These are phyloP conservation scores for Aricia agestis DNA, from an alignment of 1,140 invertebrate species.

Conservation along the genomic window DNA sequence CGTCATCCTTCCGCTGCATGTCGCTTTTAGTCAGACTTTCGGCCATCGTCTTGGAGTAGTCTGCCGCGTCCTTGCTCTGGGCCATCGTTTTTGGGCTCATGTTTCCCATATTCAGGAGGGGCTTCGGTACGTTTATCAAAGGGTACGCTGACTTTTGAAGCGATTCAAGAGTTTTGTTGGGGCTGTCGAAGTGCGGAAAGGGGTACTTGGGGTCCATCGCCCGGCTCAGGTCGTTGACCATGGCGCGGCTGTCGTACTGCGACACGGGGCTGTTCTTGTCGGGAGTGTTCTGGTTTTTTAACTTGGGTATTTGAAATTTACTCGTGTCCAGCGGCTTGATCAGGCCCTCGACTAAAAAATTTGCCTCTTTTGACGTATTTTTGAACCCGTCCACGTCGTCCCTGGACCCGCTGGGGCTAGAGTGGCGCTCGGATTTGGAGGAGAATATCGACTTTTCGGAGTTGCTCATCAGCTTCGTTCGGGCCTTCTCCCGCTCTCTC, in stretches of 20 bases:
- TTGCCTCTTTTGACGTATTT: conserved; percentile 77
- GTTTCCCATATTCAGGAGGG: conserved; percentile 60
- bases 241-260: conserved; percentile 63
- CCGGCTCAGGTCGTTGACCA: conserved; percentile 63
- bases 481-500: conserved; percentile 63
- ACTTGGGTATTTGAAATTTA: conserved; percentile 91
- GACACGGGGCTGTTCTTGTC: conserved; percentile 62
- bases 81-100: conserved; percentile 61
- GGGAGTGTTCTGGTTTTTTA: conserved; percentile 73
- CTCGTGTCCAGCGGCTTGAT: conserved; percentile 86
- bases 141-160: conserved; percentile 62
- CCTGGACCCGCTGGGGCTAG: conserved; percentile 78
- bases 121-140: conserved; percentile 61
- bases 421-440: conserved; percentile 80
- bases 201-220: conserved; percentile 61
- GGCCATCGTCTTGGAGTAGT: conserved; percentile 57
- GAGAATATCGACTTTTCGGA: conserved; percentile 81
- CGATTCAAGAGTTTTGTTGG: conserved; percentile 49
- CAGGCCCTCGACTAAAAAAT: conserved; percentile 82
- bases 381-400: conserved; percentile 79
- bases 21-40: conserved; percentile 61
- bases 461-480: conserved; percentile 71
- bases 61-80: conserved; percentile 49
- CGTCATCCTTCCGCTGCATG: conserved; percentile 61
- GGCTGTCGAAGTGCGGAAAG: conserved; percentile 59